These are phyloP conservation scores for Pseudochaenichthys georgianus DNA, from an alignment of 2,797 vertebrate genomes.

Conservation along the genomic window DNA sequence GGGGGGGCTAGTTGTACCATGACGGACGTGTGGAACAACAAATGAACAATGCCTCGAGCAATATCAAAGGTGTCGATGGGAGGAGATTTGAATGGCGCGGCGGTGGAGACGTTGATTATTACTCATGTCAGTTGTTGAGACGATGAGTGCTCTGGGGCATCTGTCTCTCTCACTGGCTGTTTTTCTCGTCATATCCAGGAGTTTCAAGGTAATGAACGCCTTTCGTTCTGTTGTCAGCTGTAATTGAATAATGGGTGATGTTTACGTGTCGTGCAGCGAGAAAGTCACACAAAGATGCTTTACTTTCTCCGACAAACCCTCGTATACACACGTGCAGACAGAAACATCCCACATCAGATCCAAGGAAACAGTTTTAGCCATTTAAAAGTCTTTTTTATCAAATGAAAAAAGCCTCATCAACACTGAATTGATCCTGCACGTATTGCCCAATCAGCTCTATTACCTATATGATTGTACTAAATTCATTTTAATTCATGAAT, in stretches of 20 bases:
- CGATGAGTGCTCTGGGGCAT: constrained; percentile 69
- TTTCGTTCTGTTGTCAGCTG: constrained; percentile 55
- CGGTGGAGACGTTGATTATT: constrained; percentile 69
- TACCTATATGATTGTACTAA: background rate
- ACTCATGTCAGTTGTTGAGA: constrained; percentile 74
- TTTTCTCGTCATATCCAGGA: constrained; percentile 66
- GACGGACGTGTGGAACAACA: constrained; percentile 70
- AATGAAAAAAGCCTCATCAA: too few relatives aligned
- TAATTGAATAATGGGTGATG: constrained; percentile 66
- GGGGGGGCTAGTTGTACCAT: constrained; percentile 54
- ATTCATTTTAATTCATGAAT: background rate
- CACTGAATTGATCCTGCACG: background rate
- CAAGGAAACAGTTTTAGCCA: background rate
- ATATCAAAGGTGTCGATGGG: constrained; percentile 77
- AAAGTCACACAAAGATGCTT: constrained; percentile 52
- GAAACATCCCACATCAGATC: constrained; percentile 13
- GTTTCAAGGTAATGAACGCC: constrained; percentile 70
- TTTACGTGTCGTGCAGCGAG: constrained; percentile 40
- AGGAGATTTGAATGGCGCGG: constrained; percentile 73
- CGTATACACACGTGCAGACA: background rate
- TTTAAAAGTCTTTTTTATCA: background rate
- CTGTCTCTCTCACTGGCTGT: constrained; percentile 51
- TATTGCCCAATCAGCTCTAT: background rate
- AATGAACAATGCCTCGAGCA: constrained; percentile 75
- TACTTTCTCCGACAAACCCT: background rate